These are phyloP conservation scores for Ormyrus labotus DNA, from an alignment of 2,888 invertebrate species.

Conservation along the genomic window DNA sequence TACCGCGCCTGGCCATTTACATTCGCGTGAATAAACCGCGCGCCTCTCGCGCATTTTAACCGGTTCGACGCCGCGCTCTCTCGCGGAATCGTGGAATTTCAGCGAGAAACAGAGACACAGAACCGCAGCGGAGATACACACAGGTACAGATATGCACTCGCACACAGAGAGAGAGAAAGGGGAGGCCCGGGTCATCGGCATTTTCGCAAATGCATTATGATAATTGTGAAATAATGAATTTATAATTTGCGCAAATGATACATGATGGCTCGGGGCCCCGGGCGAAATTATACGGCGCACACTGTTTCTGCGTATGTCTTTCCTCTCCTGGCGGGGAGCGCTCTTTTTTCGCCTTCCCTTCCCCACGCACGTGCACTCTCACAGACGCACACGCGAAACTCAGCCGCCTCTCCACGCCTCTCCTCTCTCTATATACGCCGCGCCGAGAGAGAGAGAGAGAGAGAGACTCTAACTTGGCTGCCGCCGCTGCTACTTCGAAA, in stretches of 20 bases:
- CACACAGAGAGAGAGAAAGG: constrained; percentile 6
- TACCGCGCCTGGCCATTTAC: constrained; percentile 18
- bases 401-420: constrained; percentile 1
- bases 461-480: not conserved
- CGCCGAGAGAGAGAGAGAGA: not conserved
- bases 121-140: constrained; percentile 7
- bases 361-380: not conserved
- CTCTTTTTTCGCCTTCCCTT: constrained; percentile 21
- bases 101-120: constrained; percentile 16
- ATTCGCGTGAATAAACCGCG: constrained; percentile 43
- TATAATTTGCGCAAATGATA: constrained; percentile 74
- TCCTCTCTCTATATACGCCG: not conserved
- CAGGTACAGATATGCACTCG: not conserved
- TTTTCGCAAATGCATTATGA: constrained; percentile 73
- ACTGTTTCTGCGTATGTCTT: constrained; percentile 64
- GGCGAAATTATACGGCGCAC: constrained; percentile 72
- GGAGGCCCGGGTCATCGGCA: constrained; percentile 64
- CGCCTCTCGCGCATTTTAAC: constrained; percentile 44
- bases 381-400: not conserved
- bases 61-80: constrained; percentile 41
- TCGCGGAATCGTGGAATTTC: constrained; percentile 44
- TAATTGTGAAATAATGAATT: constrained; percentile 75
- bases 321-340: constrained; percentile 55
- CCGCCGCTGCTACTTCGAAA: not conserved
- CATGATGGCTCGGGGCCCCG: constrained; percentile 64